Evolutionary conservation across 2,113 vertebrate genomes (phyloP).

Genomic region (Corythornis madagascariensis): DNA sequence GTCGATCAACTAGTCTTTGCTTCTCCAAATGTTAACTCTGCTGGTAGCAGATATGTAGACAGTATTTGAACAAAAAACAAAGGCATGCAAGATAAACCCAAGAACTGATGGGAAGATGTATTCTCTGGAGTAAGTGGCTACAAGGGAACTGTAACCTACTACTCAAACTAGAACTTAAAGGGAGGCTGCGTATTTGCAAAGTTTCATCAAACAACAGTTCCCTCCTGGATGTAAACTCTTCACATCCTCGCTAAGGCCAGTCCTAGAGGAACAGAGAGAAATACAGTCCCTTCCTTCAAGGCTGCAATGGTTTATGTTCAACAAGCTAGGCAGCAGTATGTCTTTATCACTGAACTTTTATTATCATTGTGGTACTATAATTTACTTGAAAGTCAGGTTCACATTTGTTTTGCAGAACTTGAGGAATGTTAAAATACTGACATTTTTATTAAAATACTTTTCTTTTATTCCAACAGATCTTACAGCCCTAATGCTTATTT

Average conservation of each 20-base stretch:
- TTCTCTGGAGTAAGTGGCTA: neutral
- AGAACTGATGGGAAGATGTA: neutral
- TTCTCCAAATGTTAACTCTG: neutral
- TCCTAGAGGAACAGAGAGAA: neutral
- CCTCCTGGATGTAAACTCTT: neutral
- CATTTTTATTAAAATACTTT: conserved; percentile 55
- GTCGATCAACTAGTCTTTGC: neutral
- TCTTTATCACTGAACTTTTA: neutral
- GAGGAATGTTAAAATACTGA: conserved; percentile 27
- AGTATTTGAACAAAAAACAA: neutral
- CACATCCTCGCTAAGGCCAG: neutral
- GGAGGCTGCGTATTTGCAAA: neutral
- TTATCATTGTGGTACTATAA: neutral
- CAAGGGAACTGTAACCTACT: neutral
- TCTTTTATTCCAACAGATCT: conserved; percentile 18
- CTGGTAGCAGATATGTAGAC: neutral
- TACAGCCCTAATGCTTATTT: conserved; percentile 31
- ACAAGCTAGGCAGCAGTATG: neutral
- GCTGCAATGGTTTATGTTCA: neutral
- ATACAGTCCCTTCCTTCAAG: neutral
- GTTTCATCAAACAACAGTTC: neutral
- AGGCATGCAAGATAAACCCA: neutral
- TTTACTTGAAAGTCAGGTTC: conserved; percentile 4
- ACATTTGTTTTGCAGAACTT: conserved; percentile 22
- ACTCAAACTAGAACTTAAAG: neutral